These are phyloP conservation scores for Molorchus minor DNA, from an alignment of 2,888 invertebrate genomes.

Conservation along the genomic window DNA sequence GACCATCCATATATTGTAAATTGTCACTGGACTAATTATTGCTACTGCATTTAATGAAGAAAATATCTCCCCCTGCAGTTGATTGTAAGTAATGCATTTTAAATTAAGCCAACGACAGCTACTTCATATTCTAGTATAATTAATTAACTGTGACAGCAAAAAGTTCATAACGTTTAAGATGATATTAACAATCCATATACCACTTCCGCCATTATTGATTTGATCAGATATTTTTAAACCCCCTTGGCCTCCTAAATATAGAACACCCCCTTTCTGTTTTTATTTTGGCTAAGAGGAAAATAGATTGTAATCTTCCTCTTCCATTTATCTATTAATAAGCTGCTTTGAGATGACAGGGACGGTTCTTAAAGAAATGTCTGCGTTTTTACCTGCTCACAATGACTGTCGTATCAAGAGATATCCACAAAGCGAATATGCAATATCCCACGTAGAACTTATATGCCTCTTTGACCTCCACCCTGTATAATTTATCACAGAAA, in stretches of 20 bases:
- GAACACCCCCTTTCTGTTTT: constrained; percentile 8
- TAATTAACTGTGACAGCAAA: too few species aligned
- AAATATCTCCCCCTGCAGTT: too few species aligned
- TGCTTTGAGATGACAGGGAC: too few species aligned
- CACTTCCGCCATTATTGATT: background rate
- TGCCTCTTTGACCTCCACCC: constrained; percentile 26
- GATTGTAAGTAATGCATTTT: too few species aligned
- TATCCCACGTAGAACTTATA: constrained; percentile 25
- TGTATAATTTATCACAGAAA: constrained; percentile 2
- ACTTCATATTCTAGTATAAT: too few species aligned
- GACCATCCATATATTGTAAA: too few species aligned
- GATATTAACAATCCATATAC: background rate
- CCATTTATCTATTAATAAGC: background rate
- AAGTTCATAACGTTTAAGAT: background rate
- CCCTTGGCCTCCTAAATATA: background rate
- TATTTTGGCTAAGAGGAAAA: background rate
- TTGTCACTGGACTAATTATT: too few species aligned
- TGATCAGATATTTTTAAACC: constrained; percentile 6
- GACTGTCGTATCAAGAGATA: constrained; percentile 25
- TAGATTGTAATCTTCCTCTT: constrained; percentile 10
- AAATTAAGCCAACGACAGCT: too few species aligned
- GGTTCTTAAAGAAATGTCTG: constrained; percentile 4
- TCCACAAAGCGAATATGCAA: constrained; percentile 25
- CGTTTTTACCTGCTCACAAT: constrained; percentile 23
- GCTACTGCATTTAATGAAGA: too few species aligned